Percentiles rank a stretch among this genome's conserved stretches.
Evolutionary conservation across 2,888 invertebrate genomes (phyloP).

Genomic region (Philaethria dido): DNA sequence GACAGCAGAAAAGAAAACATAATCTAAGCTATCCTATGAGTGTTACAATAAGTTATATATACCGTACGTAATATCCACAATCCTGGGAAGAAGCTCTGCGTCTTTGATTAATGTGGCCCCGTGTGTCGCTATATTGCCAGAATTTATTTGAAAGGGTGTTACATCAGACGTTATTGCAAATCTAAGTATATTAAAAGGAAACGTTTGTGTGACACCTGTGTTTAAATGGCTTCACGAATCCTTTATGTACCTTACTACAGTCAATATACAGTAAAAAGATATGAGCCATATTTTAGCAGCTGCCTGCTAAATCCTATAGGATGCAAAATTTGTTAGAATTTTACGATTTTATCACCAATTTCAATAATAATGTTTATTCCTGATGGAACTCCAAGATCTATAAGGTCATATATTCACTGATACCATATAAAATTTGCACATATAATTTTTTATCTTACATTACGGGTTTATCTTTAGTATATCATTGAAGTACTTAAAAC

Average conservation of each 20-base stretch:
- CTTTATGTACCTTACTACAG: slow-evolving; percentile 29
- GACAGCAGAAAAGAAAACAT: slow-evolving; percentile 50
- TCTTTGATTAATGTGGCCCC: slow-evolving; percentile 80
- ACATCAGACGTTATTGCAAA: slow-evolving; percentile 76
- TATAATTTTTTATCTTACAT: background rate
- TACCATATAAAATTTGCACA: background rate
- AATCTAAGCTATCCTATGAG: slow-evolving; percentile 56
- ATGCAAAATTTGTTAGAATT: slow-evolving; percentile 4
- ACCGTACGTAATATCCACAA: slow-evolving; percentile 68
- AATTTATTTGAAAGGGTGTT: slow-evolving; percentile 64
- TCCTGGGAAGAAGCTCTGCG: slow-evolving; percentile 56
- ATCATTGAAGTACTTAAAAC: background rate
- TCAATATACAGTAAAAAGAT: slow-evolving; percentile 36
- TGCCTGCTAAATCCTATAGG: slow-evolving; percentile 3
- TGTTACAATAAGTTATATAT: slow-evolving; percentile 68
- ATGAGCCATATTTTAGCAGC: background rate
- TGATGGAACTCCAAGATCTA: background rate
- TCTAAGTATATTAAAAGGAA: slow-evolving; percentile 82
- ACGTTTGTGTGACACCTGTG: slow-evolving; percentile 75
- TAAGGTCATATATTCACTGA: background rate
- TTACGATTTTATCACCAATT: background rate
- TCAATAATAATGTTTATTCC: background rate
- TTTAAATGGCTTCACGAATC: slow-evolving; percentile 47
- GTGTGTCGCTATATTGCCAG: slow-evolving; percentile 77
- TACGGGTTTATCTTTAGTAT: slow-evolving; percentile 6